Percentiles rank a stretch among this genome's conserved stretches.
These are phyloP conservation scores for Sylvia atricapilla DNA, from an alignment of 2,113 vertebrate genomes.

Conservation along the genomic window DNA sequence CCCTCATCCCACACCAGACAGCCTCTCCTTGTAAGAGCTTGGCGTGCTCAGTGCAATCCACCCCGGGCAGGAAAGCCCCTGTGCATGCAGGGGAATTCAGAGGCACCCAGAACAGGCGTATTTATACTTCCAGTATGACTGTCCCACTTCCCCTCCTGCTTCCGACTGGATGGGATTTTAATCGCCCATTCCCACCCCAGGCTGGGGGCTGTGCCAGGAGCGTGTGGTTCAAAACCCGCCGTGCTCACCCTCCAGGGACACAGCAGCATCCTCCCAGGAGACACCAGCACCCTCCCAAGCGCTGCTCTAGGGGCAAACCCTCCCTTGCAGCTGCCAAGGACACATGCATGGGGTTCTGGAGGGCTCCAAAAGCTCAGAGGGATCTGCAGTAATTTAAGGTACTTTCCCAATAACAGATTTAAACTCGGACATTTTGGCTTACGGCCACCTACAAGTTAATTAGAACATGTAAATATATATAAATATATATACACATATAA, in stretches of 20 bases:
- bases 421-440: not conserved
- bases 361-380: not conserved
- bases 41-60: not conserved
- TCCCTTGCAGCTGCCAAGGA: not conserved
- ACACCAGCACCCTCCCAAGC: not conserved
- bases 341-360: accelerated
- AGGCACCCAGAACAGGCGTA: not conserved
- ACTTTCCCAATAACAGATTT: not conserved
- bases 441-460: not conserved
- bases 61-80: slow-evolving; percentile 24
- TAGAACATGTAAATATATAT: not conserved
- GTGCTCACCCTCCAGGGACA: not conserved
- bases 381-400: not conserved
- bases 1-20: not conserved
- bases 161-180: not conserved
- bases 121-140: slow-evolving; percentile 9
- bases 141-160: not conserved
- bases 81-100: not conserved
- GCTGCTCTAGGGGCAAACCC: not conserved
- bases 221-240: accelerated
- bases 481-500: accelerated
- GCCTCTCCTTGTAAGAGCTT: not conserved
- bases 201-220: not conserved
- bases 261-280: not conserved
- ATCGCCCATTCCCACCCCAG: not conserved